Evolutionary conservation across 2,113 vertebrate species (phyloP).

Genomic region (Elephas maximus): DNA sequence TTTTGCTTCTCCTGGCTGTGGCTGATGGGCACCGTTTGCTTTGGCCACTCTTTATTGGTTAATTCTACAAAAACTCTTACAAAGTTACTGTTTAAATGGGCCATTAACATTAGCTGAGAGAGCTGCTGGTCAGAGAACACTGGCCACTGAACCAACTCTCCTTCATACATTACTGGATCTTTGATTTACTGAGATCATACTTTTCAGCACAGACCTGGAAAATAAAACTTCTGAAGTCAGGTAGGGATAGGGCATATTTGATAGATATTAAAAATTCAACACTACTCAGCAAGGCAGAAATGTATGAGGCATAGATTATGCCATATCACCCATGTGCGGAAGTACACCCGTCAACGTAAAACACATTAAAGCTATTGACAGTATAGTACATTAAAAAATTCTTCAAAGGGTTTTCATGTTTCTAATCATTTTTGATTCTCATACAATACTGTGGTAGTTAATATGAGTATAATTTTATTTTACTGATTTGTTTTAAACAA

Average conservation of each 20-base stretch:
- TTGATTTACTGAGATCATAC: background rate
- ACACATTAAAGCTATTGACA: background rate
- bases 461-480: background rate
- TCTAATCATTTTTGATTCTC: background rate
- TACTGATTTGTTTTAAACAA: constrained; percentile 16
- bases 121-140: background rate
- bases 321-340: background rate
- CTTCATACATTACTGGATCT: background rate
- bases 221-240: background rate
- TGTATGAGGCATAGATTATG: background rate
- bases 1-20: background rate
- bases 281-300: background rate
- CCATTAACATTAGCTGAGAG: background rate
- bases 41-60: background rate
- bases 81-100: background rate
- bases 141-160: background rate
- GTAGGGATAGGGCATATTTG: background rate
- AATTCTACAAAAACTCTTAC: background rate
- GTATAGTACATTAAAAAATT: background rate
- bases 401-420: background rate
- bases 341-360: constrained; percentile 22
- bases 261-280: background rate
- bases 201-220: background rate
- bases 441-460: background rate
- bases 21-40: background rate